phyloP scores from a whole-genome alignment of 1,140 invertebrate species.

The Papilio aristodemus region DNA sequence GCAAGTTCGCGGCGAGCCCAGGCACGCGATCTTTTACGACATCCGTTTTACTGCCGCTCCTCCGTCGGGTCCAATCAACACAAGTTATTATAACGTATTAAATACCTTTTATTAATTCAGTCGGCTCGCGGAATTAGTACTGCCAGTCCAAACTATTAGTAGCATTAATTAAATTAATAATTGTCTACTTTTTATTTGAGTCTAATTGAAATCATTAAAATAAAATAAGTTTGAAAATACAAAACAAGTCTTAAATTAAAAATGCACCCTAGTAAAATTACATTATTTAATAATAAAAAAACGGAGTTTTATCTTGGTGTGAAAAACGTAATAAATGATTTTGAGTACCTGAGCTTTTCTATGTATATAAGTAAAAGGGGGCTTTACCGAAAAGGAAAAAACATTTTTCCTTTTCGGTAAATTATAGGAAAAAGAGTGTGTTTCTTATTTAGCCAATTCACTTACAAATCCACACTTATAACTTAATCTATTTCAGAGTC shows the following conservation, averaged over 20 bases:
- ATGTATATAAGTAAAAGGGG: no score
- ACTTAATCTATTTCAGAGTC: neutral
- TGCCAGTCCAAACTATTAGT: neutral
- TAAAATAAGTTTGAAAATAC: neutral
- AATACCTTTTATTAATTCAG: slow-evolving; percentile 36
- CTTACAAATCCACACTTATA: neutral
- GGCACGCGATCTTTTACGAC: slow-evolving; percentile 51
- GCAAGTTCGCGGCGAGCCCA: slow-evolving; percentile 37
- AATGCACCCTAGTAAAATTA: no score
- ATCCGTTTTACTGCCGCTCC: slow-evolving; percentile 50
- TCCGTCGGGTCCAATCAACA: slow-evolving; percentile 32
- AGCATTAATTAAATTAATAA: slow-evolving; percentile 21
- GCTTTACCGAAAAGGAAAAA: no score
- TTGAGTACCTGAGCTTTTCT: no score
- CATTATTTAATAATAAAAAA: no score
- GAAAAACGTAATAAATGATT: neutral
- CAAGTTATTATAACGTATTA: slow-evolving; percentile 27
- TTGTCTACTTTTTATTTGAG: slow-evolving; percentile 5
- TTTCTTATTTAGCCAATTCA: no score
- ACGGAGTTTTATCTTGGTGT: no score
- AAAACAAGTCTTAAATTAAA: neutral
- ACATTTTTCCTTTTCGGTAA: no score
- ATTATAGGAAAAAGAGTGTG: no score
- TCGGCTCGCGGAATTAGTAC: slow-evolving; percentile 27
- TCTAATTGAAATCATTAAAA: neutral